phyloP scores from a whole-genome alignment of 2,888 invertebrate genomes.

The Amiota mariae region DNA sequence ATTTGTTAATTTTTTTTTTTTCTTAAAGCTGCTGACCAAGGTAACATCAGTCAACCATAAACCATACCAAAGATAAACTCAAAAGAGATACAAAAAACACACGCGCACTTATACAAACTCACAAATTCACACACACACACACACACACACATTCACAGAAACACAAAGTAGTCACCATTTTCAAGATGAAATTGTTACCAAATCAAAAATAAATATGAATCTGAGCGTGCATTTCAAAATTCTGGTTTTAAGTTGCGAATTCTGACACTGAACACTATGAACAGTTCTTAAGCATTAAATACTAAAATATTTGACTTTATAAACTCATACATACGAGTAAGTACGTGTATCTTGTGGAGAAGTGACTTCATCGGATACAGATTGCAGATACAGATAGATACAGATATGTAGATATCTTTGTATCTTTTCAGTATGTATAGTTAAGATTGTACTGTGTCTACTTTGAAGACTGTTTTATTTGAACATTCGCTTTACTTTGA shows the following conservation, averaged over 20 bases:
- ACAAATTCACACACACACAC: background rate
- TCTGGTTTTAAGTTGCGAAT: conserved; percentile 46
- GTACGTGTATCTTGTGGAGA: conserved; percentile 25
- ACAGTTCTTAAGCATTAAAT: conserved; percentile 45
- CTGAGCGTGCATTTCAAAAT: conserved; percentile 42
- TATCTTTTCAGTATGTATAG: too few species aligned
- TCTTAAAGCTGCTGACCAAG: conserved; percentile 47
- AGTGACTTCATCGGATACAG: conserved; percentile 20
- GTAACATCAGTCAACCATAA: conserved; percentile 51
- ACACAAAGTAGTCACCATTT: too few species aligned
- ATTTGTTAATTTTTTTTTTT: conserved; percentile 30
- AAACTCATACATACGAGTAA: conserved; percentile 34
- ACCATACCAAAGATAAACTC: conserved; percentile 38
- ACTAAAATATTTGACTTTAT: conserved; percentile 15
- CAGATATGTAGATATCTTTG: too few species aligned
- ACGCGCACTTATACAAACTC: background rate
- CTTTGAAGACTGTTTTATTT: too few species aligned
- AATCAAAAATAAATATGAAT: conserved; percentile 5
- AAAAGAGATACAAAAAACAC: background rate
- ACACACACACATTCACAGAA: background rate
- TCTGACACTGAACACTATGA: conserved; percentile 22
- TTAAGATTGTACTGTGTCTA: too few species aligned
- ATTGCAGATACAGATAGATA: background rate
- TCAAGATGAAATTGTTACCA: conserved; percentile 28
- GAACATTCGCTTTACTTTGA: too few species aligned